A percentile compares a stretch with the other conserved stretches of the same genome.
Conservation (phyloP, 2,113 vertebrate genomes). For the Platycercus adscitus region DNA sequence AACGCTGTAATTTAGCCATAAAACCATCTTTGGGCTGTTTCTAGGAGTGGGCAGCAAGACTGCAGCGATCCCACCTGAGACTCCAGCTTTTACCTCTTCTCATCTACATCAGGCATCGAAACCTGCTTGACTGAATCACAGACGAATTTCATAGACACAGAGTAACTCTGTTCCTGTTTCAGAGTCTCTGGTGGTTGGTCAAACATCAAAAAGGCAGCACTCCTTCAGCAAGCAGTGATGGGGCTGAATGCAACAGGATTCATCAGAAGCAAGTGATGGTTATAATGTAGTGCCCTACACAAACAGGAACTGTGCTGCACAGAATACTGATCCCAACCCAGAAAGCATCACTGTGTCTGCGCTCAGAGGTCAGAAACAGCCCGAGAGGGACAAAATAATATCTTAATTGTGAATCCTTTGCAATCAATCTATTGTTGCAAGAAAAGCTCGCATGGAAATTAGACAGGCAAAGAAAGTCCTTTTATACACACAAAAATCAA, state of each 20-base stretch:
- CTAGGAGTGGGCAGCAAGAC: background rate
- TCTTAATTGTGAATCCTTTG: conserved; percentile 24
- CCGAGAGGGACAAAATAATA: background rate
- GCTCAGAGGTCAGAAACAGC: background rate
- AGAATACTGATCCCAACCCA: background rate
- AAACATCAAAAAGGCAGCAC: background rate
- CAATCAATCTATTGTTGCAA: conserved; percentile 21
- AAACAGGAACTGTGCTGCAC: background rate
- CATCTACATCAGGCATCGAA: background rate
- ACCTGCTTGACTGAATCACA: background rate
- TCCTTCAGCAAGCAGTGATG: background rate
- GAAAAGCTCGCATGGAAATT: background rate
- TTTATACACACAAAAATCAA: background rate
- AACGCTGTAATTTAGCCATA: background rate
- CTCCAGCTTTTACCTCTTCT: background rate
- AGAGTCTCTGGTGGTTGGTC: background rate
- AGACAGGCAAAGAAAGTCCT: background rate
- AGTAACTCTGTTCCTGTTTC: background rate
- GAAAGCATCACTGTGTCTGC: background rate
- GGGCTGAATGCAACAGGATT: background rate
- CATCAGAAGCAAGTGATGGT: background rate
- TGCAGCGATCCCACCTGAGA: background rate
- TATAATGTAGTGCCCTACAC: background rate
- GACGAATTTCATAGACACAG: background rate
- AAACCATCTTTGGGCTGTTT: background rate